Conservation (phyloP, 2,113 vertebrate genomes). For the Zonotrichia leucophrys region DNA sequence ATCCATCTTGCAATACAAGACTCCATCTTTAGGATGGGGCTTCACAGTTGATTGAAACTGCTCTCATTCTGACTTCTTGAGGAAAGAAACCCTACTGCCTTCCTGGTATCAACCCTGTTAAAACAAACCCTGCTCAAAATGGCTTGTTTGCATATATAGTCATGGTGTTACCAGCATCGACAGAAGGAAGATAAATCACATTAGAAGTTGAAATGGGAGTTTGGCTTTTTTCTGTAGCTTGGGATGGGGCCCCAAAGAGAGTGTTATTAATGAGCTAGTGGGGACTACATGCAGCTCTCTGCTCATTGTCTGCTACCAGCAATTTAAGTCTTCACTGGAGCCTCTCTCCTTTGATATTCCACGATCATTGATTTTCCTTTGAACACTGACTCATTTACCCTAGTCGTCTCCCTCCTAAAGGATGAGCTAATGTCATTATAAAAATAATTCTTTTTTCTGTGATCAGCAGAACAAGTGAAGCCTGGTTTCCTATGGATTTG, state of each 20-base stretch:
- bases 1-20: not conserved
- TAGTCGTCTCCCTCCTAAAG: not conserved
- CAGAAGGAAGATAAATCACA: not conserved
- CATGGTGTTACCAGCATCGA: not conserved
- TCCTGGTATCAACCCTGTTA: not conserved
- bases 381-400: not conserved
- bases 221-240: conserved; percentile 12
- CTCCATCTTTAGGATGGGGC: not conserved
- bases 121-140: not conserved
- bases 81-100: not conserved
- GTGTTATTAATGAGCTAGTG: not conserved
- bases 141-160: not conserved
- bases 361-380: conserved; percentile 14
- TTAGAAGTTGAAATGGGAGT: not conserved
- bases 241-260: not conserved
- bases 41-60: not conserved
- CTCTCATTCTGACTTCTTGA: not conserved
- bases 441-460: not conserved
- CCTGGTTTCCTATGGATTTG: conserved; percentile 7
- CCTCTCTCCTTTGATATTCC: conserved; percentile 34
- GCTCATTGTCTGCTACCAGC: conserved; percentile 42
- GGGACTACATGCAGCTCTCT: not conserved
- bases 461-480: conserved; percentile 10
- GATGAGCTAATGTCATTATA: conserved; percentile 22
- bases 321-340: conserved; percentile 10